These are phyloP conservation scores for Sander lucioperca DNA, from an alignment of 2,113 vertebrate genomes.

Conservation along the genomic window DNA sequence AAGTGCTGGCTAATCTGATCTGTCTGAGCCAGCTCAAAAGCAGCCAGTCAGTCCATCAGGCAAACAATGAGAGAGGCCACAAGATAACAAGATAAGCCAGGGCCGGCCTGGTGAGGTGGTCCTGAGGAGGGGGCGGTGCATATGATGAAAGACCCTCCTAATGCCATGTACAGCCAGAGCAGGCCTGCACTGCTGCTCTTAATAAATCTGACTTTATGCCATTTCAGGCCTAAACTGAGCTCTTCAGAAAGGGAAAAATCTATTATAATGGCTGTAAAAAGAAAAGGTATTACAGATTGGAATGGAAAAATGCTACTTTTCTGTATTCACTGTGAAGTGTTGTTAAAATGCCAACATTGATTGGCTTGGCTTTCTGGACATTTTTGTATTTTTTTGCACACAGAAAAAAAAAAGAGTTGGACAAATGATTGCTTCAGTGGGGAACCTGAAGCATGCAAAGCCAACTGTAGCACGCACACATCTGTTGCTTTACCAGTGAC, in stretches of 20 bases:
- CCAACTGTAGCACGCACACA: conserved; percentile 8
- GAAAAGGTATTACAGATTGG: neutral
- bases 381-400: neutral
- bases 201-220: conserved; percentile 20
- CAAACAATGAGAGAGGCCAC: conserved; percentile 62
- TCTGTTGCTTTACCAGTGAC: conserved; percentile 7
- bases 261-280: neutral
- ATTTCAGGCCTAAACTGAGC: neutral
- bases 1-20: conserved; percentile 71
- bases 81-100: conserved; percentile 62
- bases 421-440: conserved; percentile 36
- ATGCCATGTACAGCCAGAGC: conserved; percentile 17
- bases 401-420: neutral
- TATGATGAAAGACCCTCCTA: conserved; percentile 32
- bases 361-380: conserved; percentile 15
- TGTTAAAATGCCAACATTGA: conserved; percentile 27
- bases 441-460: conserved; percentile 29
- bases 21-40: conserved; percentile 57
- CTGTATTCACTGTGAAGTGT: neutral
- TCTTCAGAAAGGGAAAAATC: neutral
- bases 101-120: conserved; percentile 40
- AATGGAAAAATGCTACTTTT: neutral
- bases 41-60: conserved; percentile 64
- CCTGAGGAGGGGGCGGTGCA: conserved; percentile 3
- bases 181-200: neutral